A percentile compares a stretch with the other conserved stretches of the same genome.
phyloP scores from a whole-genome alignment of 1,140 invertebrate species.

The Drosophila azteca region DNA sequence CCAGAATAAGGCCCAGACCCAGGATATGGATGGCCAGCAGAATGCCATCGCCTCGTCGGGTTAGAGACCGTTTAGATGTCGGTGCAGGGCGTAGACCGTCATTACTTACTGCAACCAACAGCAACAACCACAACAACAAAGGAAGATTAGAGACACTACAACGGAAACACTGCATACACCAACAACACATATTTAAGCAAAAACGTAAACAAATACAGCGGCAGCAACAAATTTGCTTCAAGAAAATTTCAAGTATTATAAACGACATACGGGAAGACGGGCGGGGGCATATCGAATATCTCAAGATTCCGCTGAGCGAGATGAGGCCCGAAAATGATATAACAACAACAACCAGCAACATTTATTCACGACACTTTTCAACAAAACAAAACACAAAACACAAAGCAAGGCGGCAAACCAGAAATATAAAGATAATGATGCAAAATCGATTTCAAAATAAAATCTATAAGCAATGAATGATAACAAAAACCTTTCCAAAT shows the following conservation, averaged over 20 bases:
- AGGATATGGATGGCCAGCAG: slow-evolving; percentile 67
- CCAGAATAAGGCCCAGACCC: slow-evolving; percentile 89
- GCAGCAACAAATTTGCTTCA: slow-evolving; percentile 56
- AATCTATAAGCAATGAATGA: slow-evolving; percentile 43
- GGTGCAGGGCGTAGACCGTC: slow-evolving; percentile 30
- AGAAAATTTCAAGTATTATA: slow-evolving; percentile 70
- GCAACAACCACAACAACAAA: slow-evolving; percentile 15
- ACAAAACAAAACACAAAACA: slow-evolving; percentile 11
- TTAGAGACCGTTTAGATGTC: slow-evolving; percentile 29
- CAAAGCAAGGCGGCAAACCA: slow-evolving; percentile 14
- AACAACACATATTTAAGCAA: slow-evolving; percentile 55
- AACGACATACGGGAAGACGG: slow-evolving; percentile 31
- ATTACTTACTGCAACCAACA: slow-evolving; percentile 23
- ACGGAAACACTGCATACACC: slow-evolving; percentile 43
- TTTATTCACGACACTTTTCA: slow-evolving; percentile 28
- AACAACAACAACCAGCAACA: slow-evolving; percentile 19
- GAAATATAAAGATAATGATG: slow-evolving; percentile 46
- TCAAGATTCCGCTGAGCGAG: slow-evolving; percentile 48
- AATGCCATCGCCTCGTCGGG: slow-evolving; percentile 78
- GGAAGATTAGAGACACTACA: slow-evolving; percentile 9
- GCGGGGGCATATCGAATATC: slow-evolving; percentile 15
- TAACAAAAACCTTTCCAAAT: neutral
- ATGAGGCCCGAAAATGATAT: slow-evolving; percentile 12
- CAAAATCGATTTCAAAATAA: slow-evolving; percentile 53
- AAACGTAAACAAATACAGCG: slow-evolving; percentile 13